These are phyloP conservation scores for Drosophila mauritiana DNA, from an alignment of 1,140 invertebrate species.

Conservation along the genomic window DNA sequence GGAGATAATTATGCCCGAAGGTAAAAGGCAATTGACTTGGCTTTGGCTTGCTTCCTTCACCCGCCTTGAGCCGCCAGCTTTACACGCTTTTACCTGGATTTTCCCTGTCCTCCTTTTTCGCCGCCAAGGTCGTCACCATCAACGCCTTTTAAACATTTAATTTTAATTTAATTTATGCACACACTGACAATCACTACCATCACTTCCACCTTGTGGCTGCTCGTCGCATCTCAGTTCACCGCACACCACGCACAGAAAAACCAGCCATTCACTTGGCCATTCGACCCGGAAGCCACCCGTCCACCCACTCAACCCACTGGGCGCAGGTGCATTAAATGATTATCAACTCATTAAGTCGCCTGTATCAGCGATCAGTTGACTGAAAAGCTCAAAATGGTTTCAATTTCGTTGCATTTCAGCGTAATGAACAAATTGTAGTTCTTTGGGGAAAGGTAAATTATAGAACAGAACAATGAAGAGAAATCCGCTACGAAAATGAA, in stretches of 20 bases:
- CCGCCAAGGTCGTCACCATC: conserved; percentile 2
- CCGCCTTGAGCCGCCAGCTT: conserved; percentile 30
- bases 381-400: conserved; percentile 35
- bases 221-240: conserved; percentile 27
- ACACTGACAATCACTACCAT: conserved; percentile 31
- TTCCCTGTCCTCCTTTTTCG: background rate
- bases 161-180: conserved; percentile 82
- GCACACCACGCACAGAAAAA: conserved; percentile 20
- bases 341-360: conserved; percentile 77
- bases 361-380: conserved; percentile 29
- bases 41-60: conserved; percentile 33
- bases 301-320: conserved; percentile 22
- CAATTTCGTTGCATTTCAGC: conserved; percentile 36
- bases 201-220: conserved; percentile 35
- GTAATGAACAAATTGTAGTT: conserved; percentile 35
- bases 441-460: conserved; percentile 13
- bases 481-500: background rate
- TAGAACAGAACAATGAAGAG: conserved; percentile 3
- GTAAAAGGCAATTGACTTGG: conserved; percentile 56
- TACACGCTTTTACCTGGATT: conserved; percentile 1
- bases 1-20: conserved; percentile 59
- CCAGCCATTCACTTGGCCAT: background rate
- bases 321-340: conserved; percentile 77
- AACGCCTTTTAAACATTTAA: conserved; percentile 74
- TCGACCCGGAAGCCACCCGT: background rate